Conservation (phyloP, 2,888 invertebrate species). For the Drosophila suboccidentalis region DNA sequence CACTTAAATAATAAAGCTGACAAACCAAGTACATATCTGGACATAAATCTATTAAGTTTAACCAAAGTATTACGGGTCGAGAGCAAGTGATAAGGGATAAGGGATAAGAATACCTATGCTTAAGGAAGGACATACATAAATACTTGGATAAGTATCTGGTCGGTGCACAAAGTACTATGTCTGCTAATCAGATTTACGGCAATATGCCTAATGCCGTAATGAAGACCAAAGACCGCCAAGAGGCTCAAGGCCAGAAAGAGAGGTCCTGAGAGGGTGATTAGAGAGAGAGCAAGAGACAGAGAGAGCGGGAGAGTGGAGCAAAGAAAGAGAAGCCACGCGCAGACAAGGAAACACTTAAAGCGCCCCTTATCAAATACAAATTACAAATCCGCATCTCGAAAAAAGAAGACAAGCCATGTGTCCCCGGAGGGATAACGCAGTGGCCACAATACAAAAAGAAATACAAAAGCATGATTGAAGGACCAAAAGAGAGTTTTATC, state of each 20-base stretch:
- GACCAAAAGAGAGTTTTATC: constrained; percentile 67
- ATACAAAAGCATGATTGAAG: constrained; percentile 78
- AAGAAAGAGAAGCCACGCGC: constrained; percentile 25
- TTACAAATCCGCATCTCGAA: constrained; percentile 70
- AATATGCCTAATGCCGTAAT: constrained; percentile 70
- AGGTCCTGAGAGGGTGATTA: not conserved
- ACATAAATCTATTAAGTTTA: constrained; percentile 12
- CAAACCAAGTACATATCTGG: constrained; percentile 5
- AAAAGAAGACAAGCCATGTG: constrained; percentile 19
- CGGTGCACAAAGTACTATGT: constrained; percentile 15
- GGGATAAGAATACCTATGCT: constrained; percentile 15
- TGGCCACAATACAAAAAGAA: constrained; percentile 36
- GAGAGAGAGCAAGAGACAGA: constrained; percentile 1
- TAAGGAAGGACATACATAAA: constrained; percentile 1
- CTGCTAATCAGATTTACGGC: constrained; percentile 61
- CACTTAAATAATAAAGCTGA: not conserved
- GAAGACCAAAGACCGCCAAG: constrained; percentile 50
- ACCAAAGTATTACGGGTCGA: not conserved
- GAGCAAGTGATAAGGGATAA: constrained; percentile 2
- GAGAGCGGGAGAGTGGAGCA: not conserved
- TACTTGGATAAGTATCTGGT: constrained; percentile 18
- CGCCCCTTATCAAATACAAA: constrained; percentile 73
- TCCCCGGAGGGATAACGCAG: constrained; percentile 22
- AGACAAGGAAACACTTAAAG: constrained; percentile 59
- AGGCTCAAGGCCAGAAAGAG: constrained; percentile 9